Base-by-base conservation (phyloP, 2,888 invertebrate genomes). In the Eupithecia exiguata region DNA sequence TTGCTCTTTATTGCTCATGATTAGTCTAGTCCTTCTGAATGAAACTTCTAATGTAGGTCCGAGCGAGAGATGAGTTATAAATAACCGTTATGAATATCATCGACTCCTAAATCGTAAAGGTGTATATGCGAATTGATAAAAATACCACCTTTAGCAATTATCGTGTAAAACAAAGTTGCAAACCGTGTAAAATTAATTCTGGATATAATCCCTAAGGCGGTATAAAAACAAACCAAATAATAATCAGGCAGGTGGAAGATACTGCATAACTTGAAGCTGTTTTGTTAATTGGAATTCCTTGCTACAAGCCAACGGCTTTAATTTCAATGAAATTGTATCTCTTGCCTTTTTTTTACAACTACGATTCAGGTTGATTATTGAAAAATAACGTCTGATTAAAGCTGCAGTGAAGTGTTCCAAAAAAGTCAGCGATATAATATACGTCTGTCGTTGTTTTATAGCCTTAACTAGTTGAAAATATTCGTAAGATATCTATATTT, bases 221-320 rank as follows among this genome's bases (percentile, higher is more conserved):
- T 70, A 75, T 74, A 74, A 80, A 78, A 79, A 78, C 77, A 76
- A 61, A 79, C 63, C 71, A 70, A 76, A 76, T 68, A 70, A 70
- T 67, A 75, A 72, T 53, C 68, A 40, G 72, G 71, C 80, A 80
- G 79, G 78, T 80, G 78, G 71, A 75, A 70, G 69, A 70, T 69
- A 72, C 46, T 69, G 65, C 70, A 76, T 80, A 79, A 72, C 75
- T 76, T 65, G 72, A 76, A 72, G 43, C 43, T 69, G 63, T 65
- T 65, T 69, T 49, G 61, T 69, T 68, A 58, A 73, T 67, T 69
- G 61, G 68, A 70, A 72, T 72, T 73, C 69, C 58, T 61, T 69
- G 63, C 46, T 74, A 40, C 71, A 68, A n/a, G 62, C 21, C 10
- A 58, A 25, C 53, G 10, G 58, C 18, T 72, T 63, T 40, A 66